Conservation (phyloP, 2,888 invertebrate genomes). For the Mellilla xanthometata region DNA sequence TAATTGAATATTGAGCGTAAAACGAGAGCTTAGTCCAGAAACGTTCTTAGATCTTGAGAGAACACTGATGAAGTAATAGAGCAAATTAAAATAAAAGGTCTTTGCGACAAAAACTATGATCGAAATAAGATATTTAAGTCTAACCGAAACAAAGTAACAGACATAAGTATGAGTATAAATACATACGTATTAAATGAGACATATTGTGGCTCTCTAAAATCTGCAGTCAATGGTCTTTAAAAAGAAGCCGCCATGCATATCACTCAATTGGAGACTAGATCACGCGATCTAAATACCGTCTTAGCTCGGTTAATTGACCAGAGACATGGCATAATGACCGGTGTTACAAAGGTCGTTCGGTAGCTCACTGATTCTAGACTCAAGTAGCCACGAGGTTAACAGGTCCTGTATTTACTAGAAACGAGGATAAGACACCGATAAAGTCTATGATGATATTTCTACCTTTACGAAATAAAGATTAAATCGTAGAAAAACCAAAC, state of each 20-base stretch:
- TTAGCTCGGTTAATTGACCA: constrained; percentile 44
- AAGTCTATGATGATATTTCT: no score
- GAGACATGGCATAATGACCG: constrained; percentile 54
- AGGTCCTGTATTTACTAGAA: constrained; percentile 11
- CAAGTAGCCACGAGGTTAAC: constrained; percentile 35
- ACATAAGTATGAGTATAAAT: no score
- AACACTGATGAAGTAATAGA: no score
- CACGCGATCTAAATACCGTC: constrained; percentile 41
- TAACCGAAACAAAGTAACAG: no score
- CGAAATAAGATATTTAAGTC: no score
- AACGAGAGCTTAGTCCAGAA: not conserved
- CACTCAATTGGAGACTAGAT: constrained; percentile 14
- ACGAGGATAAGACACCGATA: not conserved
- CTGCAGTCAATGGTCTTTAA: not conserved
- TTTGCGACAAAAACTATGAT: no score
- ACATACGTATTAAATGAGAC: no score
- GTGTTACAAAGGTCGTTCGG: constrained; percentile 56
- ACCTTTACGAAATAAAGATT: no score
- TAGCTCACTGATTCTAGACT: constrained; percentile 46
- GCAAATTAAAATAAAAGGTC: no score
- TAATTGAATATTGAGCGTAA: constrained; percentile 9
- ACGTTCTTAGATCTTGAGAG: no score
- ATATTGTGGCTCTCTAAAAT: no score
- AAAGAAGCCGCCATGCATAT: constrained; percentile 6
- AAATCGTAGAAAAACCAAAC: no score